Evolutionary conservation across 2,888 invertebrate genomes (phyloP).

Genomic region (Drosophila barbarae): DNA sequence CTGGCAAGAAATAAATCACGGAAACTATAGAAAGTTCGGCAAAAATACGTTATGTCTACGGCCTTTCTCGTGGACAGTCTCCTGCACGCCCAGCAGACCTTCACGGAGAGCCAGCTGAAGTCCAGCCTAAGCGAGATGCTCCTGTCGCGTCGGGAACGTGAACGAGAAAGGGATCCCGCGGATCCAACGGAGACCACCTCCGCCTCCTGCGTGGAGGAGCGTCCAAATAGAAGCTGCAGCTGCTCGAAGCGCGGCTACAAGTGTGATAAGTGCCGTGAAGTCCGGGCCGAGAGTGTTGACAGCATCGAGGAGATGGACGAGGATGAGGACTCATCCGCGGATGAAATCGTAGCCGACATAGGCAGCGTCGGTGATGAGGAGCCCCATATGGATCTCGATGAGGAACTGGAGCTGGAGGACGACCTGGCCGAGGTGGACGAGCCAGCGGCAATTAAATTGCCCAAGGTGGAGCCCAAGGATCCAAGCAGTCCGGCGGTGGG

Average conservation of each 20-base stretch:
- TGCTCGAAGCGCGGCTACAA: constrained; percentile 67
- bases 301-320: constrained; percentile 73
- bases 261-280: constrained; percentile 69
- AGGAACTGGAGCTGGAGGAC: constrained; percentile 61
- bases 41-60: constrained; percentile 76
- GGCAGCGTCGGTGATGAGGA: constrained; percentile 58
- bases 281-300: constrained; percentile 69
- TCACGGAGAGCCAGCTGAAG: constrained; percentile 70
- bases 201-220: constrained; percentile 2
- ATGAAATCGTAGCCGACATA: constrained; percentile 67
- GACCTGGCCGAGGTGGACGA: constrained; percentile 56
- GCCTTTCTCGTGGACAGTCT: constrained; percentile 79
- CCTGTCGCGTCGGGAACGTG: constrained; percentile 62
- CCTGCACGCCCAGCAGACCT: constrained; percentile 76
- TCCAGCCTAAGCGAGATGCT: constrained; percentile 70
- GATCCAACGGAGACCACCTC: constrained; percentile 9
- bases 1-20: not conserved
- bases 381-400: constrained; percentile 67
- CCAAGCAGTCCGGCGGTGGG: constrained; percentile 44
- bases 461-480: constrained; percentile 69
- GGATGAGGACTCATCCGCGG: constrained; percentile 64
- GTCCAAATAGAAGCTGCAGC: constrained; percentile 41
- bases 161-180: constrained; percentile 13
- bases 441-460: constrained; percentile 64
- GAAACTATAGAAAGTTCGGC: constrained; percentile 31